Conservation (phyloP, 2,797 vertebrate species). For the Moxostoma hubbsi region DNA sequence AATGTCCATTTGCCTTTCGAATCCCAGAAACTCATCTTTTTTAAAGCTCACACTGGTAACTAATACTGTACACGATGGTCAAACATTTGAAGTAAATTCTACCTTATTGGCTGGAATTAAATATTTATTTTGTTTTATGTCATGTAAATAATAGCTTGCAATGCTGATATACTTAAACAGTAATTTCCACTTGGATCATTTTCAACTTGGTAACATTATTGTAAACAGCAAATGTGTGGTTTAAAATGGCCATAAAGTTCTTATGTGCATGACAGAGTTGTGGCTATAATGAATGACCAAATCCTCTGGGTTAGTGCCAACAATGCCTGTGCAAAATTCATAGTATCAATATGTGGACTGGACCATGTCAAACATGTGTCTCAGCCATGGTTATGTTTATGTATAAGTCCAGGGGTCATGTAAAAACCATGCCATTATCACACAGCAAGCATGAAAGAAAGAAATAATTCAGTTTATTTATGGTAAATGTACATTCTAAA, state of each 20-base stretch:
- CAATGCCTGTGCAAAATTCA: slow-evolving; percentile 18
- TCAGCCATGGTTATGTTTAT: slow-evolving; percentile 11
- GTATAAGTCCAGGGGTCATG: slow-evolving; percentile 6
- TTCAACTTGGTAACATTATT: no score
- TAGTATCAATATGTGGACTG: neutral
- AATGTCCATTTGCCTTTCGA: slow-evolving; percentile 68
- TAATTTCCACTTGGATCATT: no score
- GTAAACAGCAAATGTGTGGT: no score
- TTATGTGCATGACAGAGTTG: neutral
- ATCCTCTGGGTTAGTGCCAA: neutral
- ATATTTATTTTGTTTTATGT: no score
- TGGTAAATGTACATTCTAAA: neutral
- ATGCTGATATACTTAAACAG: neutral
- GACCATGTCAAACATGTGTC: slow-evolving; percentile 5
- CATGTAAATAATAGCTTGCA: no score
- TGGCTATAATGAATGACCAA: neutral
- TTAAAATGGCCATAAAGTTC: neutral
- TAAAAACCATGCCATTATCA: slow-evolving; percentile 18
- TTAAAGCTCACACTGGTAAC: slow-evolving; percentile 16
- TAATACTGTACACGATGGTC: neutral
- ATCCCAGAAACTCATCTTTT: slow-evolving; percentile 67
- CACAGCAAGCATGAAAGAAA: neutral
- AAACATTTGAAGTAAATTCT: neutral
- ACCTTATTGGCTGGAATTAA: no score
- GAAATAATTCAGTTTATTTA: neutral